Evolutionary conservation across 2,797 vertebrate genomes (phyloP).

Genomic region (Brachyrhaphis roseni): DNA sequence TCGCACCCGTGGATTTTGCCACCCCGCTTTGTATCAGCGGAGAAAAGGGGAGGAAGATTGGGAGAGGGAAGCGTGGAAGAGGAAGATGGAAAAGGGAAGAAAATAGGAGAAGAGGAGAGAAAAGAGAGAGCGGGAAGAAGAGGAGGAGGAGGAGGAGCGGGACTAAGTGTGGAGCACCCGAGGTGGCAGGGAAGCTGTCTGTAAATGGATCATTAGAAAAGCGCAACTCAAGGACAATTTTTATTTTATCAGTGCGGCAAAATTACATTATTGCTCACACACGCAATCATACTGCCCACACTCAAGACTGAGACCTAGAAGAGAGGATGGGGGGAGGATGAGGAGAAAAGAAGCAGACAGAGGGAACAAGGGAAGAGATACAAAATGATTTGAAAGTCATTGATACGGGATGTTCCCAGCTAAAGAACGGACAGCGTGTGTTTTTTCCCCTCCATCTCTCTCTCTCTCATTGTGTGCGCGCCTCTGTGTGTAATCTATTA

Average conservation of each 20-base stretch:
- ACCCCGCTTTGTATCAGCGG: constrained; percentile 92
- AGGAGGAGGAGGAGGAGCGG: constrained; percentile 60
- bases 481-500: constrained; percentile 73
- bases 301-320: constrained; percentile 80
- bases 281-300: constrained; percentile 99
- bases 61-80: constrained; percentile 41
- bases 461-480: neutral
- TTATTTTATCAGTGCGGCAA: constrained; percentile 99
- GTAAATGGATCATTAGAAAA: constrained; percentile 99
- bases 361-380: constrained; percentile 35
- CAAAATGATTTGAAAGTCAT: constrained; percentile 92
- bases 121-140: constrained; percentile 63
- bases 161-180: constrained; percentile 85
- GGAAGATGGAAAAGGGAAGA: constrained; percentile 22
- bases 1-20: constrained; percentile 98
- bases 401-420: constrained; percentile 97
- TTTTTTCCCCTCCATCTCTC: constrained; percentile 68
- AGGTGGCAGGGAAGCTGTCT: constrained; percentile 95
- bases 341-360: constrained; percentile 51
- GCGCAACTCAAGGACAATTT: constrained; percentile 99
- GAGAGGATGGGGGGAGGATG: constrained; percentile 36
- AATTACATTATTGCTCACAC: constrained; percentile 99
- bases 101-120: constrained; percentile 12
- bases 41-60: constrained; percentile 44
- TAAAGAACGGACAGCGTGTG: constrained; percentile 76